phyloP scores from a whole-genome alignment of 2,113 vertebrate genomes.

The Lagopus leucura region DNA sequence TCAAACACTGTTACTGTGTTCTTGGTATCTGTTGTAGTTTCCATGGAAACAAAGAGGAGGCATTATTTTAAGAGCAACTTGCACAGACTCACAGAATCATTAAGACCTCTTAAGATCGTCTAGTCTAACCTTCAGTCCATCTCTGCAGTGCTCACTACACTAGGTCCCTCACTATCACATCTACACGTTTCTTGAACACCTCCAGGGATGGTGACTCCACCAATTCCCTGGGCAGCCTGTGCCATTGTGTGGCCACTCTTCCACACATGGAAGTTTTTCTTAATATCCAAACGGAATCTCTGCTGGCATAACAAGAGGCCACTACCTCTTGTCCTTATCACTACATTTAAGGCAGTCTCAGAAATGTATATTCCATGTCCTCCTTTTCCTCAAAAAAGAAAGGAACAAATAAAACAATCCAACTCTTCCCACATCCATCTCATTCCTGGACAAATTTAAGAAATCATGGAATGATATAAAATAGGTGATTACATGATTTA shows the following conservation, averaged over 20 bases:
- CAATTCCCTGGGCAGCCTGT: neutral
- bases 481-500: neutral
- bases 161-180: neutral
- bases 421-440: neutral
- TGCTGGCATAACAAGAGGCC: too few relatives aligned
- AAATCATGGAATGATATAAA: neutral
- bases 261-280: too few relatives aligned
- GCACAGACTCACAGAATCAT: too few relatives aligned
- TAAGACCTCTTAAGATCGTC: too few relatives aligned
- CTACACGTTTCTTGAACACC: neutral
- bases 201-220: neutral
- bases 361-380: neutral
- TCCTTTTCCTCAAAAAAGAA: neutral
- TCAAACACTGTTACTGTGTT: neutral
- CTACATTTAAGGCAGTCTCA: neutral
- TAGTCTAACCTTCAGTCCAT: neutral
- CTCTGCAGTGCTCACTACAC: neutral
- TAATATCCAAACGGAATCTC: too few relatives aligned
- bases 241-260: neutral
- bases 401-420: accelerated
- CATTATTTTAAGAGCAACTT: neutral
- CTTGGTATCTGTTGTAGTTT: neutral
- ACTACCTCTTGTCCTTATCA: neutral
- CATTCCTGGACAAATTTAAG: neutral
- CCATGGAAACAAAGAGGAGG: neutral